phyloP scores from a whole-genome alignment of 2,113 vertebrate species.

The Tetraodon nigroviridis region DNA sequence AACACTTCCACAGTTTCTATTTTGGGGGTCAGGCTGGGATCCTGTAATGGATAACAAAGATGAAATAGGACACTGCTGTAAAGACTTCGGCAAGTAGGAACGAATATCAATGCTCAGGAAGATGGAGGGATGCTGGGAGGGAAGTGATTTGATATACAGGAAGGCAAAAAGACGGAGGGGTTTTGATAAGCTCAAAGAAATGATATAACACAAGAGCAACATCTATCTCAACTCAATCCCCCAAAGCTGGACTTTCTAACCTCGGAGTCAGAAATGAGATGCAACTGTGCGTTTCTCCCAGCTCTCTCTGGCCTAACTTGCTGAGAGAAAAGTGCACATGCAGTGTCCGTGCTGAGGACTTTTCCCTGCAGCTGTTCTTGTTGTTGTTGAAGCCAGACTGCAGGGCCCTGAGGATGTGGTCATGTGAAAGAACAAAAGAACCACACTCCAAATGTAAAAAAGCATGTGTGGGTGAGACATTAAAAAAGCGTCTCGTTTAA shows the following conservation, averaged over 20 bases:
- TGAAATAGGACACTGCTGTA: conserved; percentile 41
- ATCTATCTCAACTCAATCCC: conserved; percentile 42
- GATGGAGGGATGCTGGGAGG: conserved; percentile 15
- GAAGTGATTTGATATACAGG: conserved; percentile 45
- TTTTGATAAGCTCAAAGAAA: conserved; percentile 3
- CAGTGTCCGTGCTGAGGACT: not conserved
- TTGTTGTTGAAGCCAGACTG: no score
- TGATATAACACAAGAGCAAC: conserved; percentile 45
- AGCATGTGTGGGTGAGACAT: conserved; percentile 8
- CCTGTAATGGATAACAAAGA: conserved; percentile 41
- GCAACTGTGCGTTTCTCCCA: conserved; percentile 27
- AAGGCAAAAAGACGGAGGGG: conserved; percentile 31
- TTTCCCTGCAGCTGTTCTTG: no score
- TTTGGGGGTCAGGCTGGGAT: conserved; percentile 15
- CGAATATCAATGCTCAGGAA: not conserved
- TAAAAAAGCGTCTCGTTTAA: conserved; percentile 34
- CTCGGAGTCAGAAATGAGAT: conserved; percentile 41
- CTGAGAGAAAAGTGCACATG: conserved; percentile 3
- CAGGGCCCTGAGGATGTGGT: conserved; percentile 6
- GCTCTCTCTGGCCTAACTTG: no score
- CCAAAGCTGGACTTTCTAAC: conserved; percentile 21
- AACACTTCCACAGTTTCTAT: conserved; percentile 12
- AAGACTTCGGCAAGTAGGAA: not conserved
- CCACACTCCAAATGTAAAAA: conserved; percentile 11
- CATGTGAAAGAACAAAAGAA: conserved; percentile 3